Evolutionary conservation across 1,140 invertebrate genomes (phyloP).

Genomic region (Gonioctena quinquepunctata): DNA sequence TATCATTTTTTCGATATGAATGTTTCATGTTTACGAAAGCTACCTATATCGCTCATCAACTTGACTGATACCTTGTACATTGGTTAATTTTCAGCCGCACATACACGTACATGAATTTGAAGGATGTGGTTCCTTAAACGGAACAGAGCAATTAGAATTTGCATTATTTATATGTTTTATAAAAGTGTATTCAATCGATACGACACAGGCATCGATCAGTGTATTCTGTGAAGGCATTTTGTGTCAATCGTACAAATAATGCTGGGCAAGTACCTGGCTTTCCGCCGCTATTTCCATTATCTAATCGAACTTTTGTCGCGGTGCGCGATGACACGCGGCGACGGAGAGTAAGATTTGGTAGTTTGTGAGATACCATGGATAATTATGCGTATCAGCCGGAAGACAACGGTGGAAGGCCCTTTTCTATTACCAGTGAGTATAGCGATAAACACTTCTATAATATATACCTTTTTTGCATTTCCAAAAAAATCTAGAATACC

Average conservation of each 20-base stretch:
- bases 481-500: too few species aligned
- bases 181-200: slow-evolving; percentile 24
- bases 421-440: slow-evolving; percentile 30
- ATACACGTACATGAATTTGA: not conserved
- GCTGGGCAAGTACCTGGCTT: not conserved
- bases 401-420: slow-evolving; percentile 26
- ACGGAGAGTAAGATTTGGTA: not conserved
- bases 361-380: slow-evolving; percentile 22
- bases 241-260: slow-evolving; percentile 11
- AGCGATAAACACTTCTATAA: too few species aligned
- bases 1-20: too few species aligned
- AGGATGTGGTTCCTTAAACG: not conserved
- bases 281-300: slow-evolving; percentile 1
- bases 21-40: too few species aligned
- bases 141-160: slow-evolving; percentile 2
- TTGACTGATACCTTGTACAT: not conserved
- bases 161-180: slow-evolving; percentile 13
- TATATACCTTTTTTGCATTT: too few species aligned
- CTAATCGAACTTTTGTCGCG: not conserved
- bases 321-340: not conserved
- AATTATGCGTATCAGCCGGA: slow-evolving; percentile 31
- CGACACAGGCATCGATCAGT: not conserved
- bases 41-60: too few species aligned
- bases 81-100: too few species aligned
- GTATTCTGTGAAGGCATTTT: slow-evolving; percentile 1